phyloP scores from a whole-genome alignment of 2,113 vertebrate genomes.

The Delphinapterus leucas region DNA sequence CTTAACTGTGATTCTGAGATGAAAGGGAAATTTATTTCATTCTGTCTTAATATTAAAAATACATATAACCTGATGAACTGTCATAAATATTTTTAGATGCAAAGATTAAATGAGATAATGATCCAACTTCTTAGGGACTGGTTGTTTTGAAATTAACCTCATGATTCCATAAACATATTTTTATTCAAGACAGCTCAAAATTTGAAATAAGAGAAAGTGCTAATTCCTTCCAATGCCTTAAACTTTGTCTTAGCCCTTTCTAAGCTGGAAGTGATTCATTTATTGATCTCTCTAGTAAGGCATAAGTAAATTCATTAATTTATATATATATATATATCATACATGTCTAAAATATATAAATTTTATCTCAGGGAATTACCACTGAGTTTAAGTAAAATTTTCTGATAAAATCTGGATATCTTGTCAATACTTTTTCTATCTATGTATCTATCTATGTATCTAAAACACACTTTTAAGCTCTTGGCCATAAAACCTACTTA shows the following conservation, averaged over 20 bases:
- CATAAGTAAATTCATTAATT: neutral
- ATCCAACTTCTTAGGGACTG: neutral
- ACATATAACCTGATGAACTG: neutral
- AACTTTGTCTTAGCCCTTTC: neutral
- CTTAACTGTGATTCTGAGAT: neutral
- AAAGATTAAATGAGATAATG: neutral
- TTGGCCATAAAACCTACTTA: neutral
- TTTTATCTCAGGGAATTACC: neutral
- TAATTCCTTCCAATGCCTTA: neutral
- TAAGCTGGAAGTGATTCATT: neutral
- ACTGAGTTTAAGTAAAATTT: neutral
- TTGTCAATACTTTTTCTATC: neutral
- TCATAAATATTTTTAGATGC: neutral
- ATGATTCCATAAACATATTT: neutral
- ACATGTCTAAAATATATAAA: neutral
- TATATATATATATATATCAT: neutral
- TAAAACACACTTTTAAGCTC: neutral
- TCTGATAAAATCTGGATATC: neutral
- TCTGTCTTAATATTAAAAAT: neutral
- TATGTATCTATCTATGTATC: neutral
- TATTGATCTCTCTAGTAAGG: neutral
- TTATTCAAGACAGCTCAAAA: neutral
- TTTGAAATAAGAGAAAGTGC: neutral
- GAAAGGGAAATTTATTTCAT: neutral
- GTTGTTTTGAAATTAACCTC: neutral